These are phyloP conservation scores for Urophycis tenuis DNA, from an alignment of 2,797 vertebrate genomes.

Conservation along the genomic window DNA sequence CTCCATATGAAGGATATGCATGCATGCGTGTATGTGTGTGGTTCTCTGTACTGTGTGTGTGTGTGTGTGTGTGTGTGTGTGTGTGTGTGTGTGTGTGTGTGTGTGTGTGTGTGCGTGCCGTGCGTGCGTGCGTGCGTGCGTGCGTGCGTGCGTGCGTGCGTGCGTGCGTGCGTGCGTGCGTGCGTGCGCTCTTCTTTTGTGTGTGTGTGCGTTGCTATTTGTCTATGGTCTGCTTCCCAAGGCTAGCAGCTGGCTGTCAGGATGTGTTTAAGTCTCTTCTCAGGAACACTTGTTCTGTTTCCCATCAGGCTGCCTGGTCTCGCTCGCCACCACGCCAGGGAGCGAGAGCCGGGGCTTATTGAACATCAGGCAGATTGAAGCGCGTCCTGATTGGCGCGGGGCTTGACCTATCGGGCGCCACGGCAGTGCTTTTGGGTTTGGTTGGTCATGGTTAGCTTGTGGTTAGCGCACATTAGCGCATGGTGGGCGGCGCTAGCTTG, in stretches of 20 bases:
- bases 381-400: slow-evolving; percentile 46
- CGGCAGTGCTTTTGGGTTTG: slow-evolving; percentile 40
- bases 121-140: slow-evolving; percentile 21
- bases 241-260: slow-evolving; percentile 63
- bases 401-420: slow-evolving; percentile 32
- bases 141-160: slow-evolving; percentile 20
- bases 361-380: slow-evolving; percentile 56
- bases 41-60: slow-evolving; percentile 11
- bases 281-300: slow-evolving; percentile 59
- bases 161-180: slow-evolving; percentile 2
- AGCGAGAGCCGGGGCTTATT: slow-evolving; percentile 44
- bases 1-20: too few relatives aligned
- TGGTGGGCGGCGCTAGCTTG: slow-evolving; percentile 30
- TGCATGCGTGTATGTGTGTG: slow-evolving; percentile 1
- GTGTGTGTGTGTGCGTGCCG: slow-evolving; percentile 15
- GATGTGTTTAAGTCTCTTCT: slow-evolving; percentile 56
- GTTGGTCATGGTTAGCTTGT: slow-evolving; percentile 45
- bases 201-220: slow-evolving; percentile 23
- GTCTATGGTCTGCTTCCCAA: slow-evolving; percentile 45
- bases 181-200: too few relatives aligned
- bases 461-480: slow-evolving; percentile 37
- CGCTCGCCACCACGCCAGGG: slow-evolving; percentile 34
- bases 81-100: background rate
- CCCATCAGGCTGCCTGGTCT: slow-evolving; percentile 51
- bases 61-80: background rate